Conservation (phyloP, 2,888 invertebrate genomes). For the Habrosyne pyritoides region DNA sequence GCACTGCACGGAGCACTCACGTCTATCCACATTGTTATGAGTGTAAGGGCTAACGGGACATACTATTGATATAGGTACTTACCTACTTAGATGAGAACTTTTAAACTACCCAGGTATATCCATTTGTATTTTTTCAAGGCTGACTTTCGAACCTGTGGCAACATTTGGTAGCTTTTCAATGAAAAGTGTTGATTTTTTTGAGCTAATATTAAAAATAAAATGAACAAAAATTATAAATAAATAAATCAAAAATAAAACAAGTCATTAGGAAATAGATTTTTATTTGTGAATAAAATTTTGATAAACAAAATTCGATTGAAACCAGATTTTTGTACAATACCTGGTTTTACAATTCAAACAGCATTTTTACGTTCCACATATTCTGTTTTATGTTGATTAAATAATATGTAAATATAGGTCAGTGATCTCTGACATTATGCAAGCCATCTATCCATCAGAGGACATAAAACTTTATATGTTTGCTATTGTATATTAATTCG, state of each 20-base stretch:
- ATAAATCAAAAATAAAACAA: no score
- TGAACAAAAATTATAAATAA: no score
- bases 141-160: no score
- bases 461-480: background rate
- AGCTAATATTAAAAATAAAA: no score
- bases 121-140: no score
- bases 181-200: no score
- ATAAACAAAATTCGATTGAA: no score
- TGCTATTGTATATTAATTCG: background rate
- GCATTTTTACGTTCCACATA: background rate
- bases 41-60: background rate
- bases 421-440: constrained; percentile 6
- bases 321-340: background rate
- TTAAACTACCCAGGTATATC: background rate
- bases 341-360: background rate
- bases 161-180: no score
- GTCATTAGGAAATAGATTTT: no score
- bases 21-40: background rate
- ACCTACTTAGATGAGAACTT: background rate
- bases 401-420: constrained; percentile 10
- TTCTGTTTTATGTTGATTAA: background rate
- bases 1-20: constrained; percentile 10
- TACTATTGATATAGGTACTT: background rate
- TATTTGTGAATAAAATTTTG: no score
- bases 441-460: background rate